Conservation (phyloP, 2,797 vertebrate genomes). For the Acrocephalus scirpaceus region DNA sequence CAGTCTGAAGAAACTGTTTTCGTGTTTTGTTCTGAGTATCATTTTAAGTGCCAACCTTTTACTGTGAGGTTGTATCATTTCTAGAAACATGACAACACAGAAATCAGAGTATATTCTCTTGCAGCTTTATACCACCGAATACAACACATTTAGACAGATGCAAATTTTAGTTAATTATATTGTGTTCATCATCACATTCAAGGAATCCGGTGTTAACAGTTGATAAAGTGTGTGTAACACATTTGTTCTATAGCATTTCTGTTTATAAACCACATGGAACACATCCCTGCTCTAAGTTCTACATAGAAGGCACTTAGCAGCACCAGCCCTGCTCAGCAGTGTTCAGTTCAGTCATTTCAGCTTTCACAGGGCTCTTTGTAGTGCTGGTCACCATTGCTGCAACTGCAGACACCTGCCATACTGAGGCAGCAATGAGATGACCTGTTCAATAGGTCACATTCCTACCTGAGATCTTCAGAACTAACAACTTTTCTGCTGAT, state of each 20-base stretch:
- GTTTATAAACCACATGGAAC: not conserved
- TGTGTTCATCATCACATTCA: not conserved
- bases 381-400: fast-evolving
- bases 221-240: not conserved
- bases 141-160: not conserved
- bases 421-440: not conserved
- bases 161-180: not conserved
- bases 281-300: not conserved
- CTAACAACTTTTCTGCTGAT: not conserved
- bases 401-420: not conserved
- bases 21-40: not conserved
- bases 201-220: not conserved
- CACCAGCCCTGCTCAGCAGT: not conserved
- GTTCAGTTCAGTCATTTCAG: not conserved
- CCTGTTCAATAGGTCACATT: not conserved
- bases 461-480: not conserved
- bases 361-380: not conserved
- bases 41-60: not conserved
- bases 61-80: not conserved
- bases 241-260: not conserved
- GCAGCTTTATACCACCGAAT: not conserved
- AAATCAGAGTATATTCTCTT: not conserved
- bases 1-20: not conserved
- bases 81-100: not conserved
- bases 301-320: not conserved